Conservation (phyloP, 2,888 invertebrate genomes). For the Thecocarcelia acutangulata region DNA sequence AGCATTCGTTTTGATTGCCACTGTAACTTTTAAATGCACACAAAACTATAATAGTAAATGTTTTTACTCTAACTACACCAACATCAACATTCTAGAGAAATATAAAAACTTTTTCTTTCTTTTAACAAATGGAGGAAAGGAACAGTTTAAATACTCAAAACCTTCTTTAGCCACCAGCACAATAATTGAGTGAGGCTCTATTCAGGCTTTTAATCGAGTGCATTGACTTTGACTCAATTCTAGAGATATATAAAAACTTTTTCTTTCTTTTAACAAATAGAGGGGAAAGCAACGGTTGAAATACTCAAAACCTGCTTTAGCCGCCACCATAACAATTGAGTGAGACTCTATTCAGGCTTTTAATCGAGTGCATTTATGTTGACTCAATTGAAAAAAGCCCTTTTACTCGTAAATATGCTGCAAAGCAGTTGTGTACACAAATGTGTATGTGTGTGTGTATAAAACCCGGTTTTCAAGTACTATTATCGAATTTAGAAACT, state of each 20-base stretch:
- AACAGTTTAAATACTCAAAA: neutral
- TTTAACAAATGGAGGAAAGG: slow-evolving; percentile 24
- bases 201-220: slow-evolving; percentile 40
- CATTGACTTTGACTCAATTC: slow-evolving; percentile 44
- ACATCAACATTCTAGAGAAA: slow-evolving; percentile 40
- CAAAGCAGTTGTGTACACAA: neutral
- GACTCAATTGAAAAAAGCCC: slow-evolving; percentile 41
- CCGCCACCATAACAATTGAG: slow-evolving; percentile 30
- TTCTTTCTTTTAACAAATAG: slow-evolving; percentile 55
- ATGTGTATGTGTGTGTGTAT: neutral
- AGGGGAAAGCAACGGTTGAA: neutral
- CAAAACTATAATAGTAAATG: too few species aligned
- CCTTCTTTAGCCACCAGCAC: slow-evolving; percentile 8
- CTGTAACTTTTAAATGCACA: too few species aligned
- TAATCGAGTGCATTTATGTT: slow-evolving; percentile 50
- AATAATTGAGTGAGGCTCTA: slow-evolving; percentile 37
- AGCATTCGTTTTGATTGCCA: too few species aligned
- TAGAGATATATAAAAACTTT: slow-evolving; percentile 47
- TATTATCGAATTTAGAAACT: slow-evolving; percentile 15
- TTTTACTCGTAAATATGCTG: slow-evolving; percentile 20
- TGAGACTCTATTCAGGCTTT: neutral
- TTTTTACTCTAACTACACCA: slow-evolving; percentile 15
- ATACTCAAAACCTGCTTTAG: slow-evolving; percentile 8
- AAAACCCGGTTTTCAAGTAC: slow-evolving; percentile 43
- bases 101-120: slow-evolving; percentile 60